Evolutionary conservation across 2,797 vertebrate genomes (phyloP).

Genomic region (Catamblyrhynchus diadema): DNA sequence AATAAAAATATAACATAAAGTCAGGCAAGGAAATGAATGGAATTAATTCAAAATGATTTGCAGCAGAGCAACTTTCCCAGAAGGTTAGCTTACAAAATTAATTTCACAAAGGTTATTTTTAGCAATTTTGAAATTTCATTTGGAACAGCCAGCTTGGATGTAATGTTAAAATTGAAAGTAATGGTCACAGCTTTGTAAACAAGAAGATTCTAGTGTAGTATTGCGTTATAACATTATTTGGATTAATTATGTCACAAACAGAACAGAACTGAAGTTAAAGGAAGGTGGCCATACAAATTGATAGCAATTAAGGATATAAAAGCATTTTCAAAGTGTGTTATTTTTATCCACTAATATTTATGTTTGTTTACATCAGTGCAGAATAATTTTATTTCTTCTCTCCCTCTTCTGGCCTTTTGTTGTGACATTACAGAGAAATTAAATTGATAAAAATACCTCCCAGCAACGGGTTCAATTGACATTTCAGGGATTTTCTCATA

Average conservation of each 20-base stretch:
- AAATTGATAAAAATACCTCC: not conserved
- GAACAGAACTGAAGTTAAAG: not conserved
- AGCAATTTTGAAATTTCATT: slow-evolving; percentile 3
- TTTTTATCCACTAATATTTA: not conserved
- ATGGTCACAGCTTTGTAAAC: not conserved
- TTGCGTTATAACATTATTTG: not conserved
- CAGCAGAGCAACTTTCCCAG: not conserved
- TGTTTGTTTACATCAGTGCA: not conserved
- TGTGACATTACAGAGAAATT: not conserved
- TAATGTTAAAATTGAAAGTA: not conserved
- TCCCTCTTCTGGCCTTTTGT: not conserved
- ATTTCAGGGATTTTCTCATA: not conserved
- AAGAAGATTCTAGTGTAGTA: not conserved
- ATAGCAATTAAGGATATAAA: not conserved
- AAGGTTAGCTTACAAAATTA: not conserved
- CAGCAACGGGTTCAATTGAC: not conserved
- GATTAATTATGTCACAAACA: not conserved
- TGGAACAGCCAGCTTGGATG: not conserved
- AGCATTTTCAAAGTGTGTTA: not conserved
- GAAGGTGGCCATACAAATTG: not conserved
- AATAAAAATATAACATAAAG: not conserved
- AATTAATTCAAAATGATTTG: not conserved
- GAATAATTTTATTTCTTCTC: not conserved
- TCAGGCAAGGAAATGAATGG: not conserved
- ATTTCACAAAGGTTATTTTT: not conserved